Evolutionary conservation across 2,888 invertebrate species (phyloP).

Genomic region (Aporophyla nigra): DNA sequence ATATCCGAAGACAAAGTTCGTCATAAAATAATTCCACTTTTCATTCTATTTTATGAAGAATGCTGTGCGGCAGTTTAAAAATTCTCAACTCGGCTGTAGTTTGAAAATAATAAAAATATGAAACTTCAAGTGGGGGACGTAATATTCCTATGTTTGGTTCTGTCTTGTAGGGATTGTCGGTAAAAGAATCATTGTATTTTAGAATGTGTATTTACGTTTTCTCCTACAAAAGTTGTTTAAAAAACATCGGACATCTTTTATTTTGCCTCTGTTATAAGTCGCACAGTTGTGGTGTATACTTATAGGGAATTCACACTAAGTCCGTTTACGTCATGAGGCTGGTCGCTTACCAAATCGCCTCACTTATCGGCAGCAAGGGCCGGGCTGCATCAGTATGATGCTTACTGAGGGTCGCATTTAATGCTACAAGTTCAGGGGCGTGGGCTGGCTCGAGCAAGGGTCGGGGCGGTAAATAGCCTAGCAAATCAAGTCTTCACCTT

Average conservation of each 20-base stretch:
- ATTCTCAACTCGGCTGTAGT: slow-evolving; percentile 40
- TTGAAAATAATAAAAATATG: slow-evolving; percentile 57
- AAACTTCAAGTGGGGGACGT: slow-evolving; percentile 43
- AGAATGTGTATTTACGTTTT: background rate
- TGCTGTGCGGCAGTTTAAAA: slow-evolving; percentile 55
- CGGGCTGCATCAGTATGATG: no score
- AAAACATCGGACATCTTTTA: background rate
- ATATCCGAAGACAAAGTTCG: slow-evolving; percentile 52
- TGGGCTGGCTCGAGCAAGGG: no score
- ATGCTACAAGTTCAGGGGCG: no score
- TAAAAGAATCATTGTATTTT: background rate
- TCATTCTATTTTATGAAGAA: slow-evolving; percentile 53
- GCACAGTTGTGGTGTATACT: no score
- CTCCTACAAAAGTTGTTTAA: background rate
- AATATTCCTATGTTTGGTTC: slow-evolving; percentile 20
- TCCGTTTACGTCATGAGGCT: no score
- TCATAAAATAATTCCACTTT: slow-evolving; percentile 63
- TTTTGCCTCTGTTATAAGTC: background rate
- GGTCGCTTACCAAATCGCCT: no score
- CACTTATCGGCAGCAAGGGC: no score
- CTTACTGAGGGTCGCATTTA: no score
- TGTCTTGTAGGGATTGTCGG: background rate
- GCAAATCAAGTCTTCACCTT: no score
- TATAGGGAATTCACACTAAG: no score
- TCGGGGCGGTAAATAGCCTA: no score